phyloP scores from a whole-genome alignment of 2,888 invertebrate genomes.

The Dasysyrphus tricinctus region DNA sequence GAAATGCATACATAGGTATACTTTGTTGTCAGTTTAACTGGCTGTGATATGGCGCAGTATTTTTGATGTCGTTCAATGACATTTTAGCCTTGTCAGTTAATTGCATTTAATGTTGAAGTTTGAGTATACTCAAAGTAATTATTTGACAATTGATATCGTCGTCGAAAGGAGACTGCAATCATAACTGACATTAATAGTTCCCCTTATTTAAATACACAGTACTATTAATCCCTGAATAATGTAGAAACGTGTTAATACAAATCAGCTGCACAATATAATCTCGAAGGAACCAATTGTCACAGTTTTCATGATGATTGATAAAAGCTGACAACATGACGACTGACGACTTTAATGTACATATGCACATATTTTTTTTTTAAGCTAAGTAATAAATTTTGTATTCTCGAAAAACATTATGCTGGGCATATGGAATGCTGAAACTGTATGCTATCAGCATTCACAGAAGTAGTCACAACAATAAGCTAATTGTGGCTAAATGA shows the following conservation, averaged over 20 bases:
- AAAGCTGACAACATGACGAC: slow-evolving; percentile 1
- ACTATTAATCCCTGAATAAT: slow-evolving; percentile 1
- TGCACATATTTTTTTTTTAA: not conserved
- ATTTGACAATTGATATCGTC: slow-evolving; percentile 7
- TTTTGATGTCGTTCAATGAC: slow-evolving; percentile 60
- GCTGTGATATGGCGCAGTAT: slow-evolving; percentile 44
- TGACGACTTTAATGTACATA: not conserved
- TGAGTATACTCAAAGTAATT: not conserved
- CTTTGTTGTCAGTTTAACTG: slow-evolving; percentile 35
- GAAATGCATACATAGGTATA: slow-evolving; percentile 6
- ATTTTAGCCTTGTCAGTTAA: slow-evolving; percentile 41
- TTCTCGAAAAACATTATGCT: not conserved
- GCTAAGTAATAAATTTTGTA: not conserved
- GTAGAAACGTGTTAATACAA: slow-evolving; percentile 36
- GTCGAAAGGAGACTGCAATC: not conserved
- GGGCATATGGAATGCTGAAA: slow-evolving; percentile 18
- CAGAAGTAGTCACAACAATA: slow-evolving; percentile 57
- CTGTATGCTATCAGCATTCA: slow-evolving; percentile 9
- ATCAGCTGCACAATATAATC: slow-evolving; percentile 2
- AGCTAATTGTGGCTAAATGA: slow-evolving; percentile 53
- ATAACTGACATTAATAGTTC: slow-evolving; percentile 42
- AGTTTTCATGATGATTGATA: slow-evolving; percentile 16
- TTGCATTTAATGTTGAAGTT: not conserved
- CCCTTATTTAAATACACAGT: slow-evolving; percentile 8
- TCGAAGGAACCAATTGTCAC: slow-evolving; percentile 35